Evolutionary conservation across 1,140 invertebrate species (phyloP).

Genomic region (Galleria mellonella): DNA sequence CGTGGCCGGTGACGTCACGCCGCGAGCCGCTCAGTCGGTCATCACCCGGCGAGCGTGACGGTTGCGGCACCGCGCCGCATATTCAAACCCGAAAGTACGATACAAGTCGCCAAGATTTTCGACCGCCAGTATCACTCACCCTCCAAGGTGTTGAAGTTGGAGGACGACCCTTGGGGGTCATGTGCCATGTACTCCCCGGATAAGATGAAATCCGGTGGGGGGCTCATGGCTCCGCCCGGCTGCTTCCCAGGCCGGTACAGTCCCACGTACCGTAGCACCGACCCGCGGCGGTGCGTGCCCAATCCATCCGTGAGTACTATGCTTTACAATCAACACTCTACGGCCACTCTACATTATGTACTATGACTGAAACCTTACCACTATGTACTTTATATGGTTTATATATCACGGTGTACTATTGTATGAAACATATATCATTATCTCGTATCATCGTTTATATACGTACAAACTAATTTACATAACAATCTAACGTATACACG

Average conservation of each 20-base stretch:
- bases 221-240: conserved; percentile 68
- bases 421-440: no score
- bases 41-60: conserved; percentile 52
- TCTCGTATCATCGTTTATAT: no score
- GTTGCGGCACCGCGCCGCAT: conserved; percentile 56
- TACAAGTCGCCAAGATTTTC: conserved; percentile 71
- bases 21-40: conserved; percentile 50
- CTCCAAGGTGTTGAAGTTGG: conserved; percentile 74
- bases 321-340: conserved; percentile 13
- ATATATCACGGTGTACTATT: no score
- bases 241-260: conserved; percentile 71
- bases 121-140: conserved; percentile 74
- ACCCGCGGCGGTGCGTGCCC: conserved; percentile 67
- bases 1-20: conserved; percentile 62
- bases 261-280: conserved; percentile 65
- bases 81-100: conserved; percentile 50
- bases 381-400: no score
- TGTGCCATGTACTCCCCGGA: conserved; percentile 74
- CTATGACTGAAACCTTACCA: no score
- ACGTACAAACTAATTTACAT: no score
- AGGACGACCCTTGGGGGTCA: conserved; percentile 74
- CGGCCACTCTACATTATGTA: no score
- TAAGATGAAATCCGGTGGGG: conserved; percentile 72
- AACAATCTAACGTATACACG: no score
- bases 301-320: conserved; percentile 68